phyloP scores from a whole-genome alignment of 2,797 vertebrate genomes.

The Pangasius mekongensis region DNA sequence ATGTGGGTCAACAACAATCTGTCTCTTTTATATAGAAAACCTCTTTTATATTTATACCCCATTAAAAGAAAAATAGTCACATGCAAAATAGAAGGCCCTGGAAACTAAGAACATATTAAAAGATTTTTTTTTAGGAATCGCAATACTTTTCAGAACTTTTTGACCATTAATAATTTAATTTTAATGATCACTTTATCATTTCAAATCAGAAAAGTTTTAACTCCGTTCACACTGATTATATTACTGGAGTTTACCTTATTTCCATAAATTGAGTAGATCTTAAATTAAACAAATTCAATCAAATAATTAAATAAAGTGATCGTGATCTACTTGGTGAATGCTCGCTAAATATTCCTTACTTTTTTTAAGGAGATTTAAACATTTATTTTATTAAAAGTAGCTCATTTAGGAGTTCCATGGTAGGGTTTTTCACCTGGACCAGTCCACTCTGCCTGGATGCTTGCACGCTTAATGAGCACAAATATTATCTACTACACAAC shows the following conservation, averaged over 20 bases:
- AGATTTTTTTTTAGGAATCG: background rate
- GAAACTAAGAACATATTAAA: background rate
- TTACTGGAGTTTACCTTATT: background rate
- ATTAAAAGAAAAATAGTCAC: background rate
- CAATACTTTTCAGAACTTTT: background rate
- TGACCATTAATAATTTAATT: background rate
- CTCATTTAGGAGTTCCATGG: background rate
- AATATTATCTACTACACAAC: background rate
- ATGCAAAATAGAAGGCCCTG: background rate
- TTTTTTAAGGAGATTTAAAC: background rate
- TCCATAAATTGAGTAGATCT: background rate
- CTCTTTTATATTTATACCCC: background rate
- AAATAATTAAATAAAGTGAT: background rate
- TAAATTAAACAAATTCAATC: too few relatives aligned
- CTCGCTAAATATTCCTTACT: background rate
- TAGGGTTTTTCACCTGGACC: background rate
- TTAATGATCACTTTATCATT: too few relatives aligned
- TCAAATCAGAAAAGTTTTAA: too few relatives aligned
- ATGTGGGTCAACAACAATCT: background rate
- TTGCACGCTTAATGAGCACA: background rate
- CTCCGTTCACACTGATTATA: background rate
- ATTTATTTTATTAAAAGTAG: background rate
- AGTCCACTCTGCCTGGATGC: background rate
- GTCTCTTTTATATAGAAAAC: background rate
- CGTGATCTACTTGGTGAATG: background rate